A percentile compares a stretch with the other conserved stretches of the same genome.
phyloP scores from a whole-genome alignment of 1,140 invertebrate genomes.

The Drosophila busckii region DNA sequence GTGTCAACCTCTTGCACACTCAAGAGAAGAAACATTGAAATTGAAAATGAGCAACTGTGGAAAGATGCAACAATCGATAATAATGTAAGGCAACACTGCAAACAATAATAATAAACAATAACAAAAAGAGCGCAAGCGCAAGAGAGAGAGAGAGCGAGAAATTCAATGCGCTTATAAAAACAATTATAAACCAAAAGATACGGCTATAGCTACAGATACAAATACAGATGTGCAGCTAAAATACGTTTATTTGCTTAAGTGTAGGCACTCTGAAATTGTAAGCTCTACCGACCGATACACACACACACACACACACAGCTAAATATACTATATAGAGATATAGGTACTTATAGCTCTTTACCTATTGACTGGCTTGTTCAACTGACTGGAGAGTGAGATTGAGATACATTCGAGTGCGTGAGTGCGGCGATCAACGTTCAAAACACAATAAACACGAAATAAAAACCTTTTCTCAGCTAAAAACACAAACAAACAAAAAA shows the following conservation, averaged over 20 bases:
- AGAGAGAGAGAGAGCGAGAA: constrained; percentile 42
- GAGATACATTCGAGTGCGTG: too few relatives aligned
- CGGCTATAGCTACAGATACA: constrained; percentile 33
- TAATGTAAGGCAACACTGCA: constrained; percentile 32
- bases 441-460: constrained; percentile 58
- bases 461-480: constrained; percentile 54
- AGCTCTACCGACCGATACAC: constrained; percentile 33
- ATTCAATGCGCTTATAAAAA: constrained; percentile 56
- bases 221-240: constrained; percentile 39
- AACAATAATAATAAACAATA: constrained; percentile 23
- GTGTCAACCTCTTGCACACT: too few relatives aligned
- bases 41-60: constrained; percentile 1
- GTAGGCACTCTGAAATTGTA: constrained; percentile 60
- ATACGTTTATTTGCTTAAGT: constrained; percentile 67
- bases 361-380: not conserved
- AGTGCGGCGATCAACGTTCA: constrained; percentile 48
- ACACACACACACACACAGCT: not conserved
- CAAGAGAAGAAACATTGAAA: constrained; percentile 6
- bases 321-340: not conserved
- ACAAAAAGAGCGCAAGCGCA: constrained; percentile 27
- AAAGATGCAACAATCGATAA: constrained; percentile 71
- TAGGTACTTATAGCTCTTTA: constrained; percentile 5
- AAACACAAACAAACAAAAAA: constrained; percentile 59
- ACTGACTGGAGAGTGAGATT: not conserved
- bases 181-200: constrained; percentile 27